These are phyloP conservation scores for Sebastes hubbsi DNA, from an alignment of 2,797 vertebrate species.

Conservation along the genomic window DNA sequence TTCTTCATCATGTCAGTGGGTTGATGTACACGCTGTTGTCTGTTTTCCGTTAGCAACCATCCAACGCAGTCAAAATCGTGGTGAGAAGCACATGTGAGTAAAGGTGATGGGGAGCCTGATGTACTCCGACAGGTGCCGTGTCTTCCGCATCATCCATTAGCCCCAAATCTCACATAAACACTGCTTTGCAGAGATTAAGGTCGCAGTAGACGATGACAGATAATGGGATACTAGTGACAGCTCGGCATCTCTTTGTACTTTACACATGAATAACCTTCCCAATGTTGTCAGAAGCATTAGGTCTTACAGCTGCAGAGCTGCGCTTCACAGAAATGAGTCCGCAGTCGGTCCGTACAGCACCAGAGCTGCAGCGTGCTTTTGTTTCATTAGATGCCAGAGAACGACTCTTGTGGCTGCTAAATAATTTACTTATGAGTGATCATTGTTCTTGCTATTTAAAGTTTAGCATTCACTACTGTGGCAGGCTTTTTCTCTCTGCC, in stretches of 20 bases:
- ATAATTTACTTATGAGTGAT: background rate
- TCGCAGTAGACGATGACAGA: conserved; percentile 31
- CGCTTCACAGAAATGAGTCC: background rate
- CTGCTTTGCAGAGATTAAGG: conserved; percentile 28
- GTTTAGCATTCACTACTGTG: background rate
- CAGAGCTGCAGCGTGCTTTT: background rate
- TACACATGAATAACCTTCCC: conserved; percentile 51
- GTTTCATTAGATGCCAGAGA: background rate
- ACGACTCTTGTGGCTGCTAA: background rate
- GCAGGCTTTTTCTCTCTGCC: background rate
- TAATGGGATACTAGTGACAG: conserved; percentile 60
- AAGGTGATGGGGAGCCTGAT: conserved; percentile 38
- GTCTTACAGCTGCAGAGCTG: conserved; percentile 22
- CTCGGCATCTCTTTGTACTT: conserved; percentile 59
- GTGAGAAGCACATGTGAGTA: conserved; percentile 2
- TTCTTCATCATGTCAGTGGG: background rate
- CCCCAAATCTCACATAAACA: conserved; percentile 3
- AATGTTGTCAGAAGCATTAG: conserved; percentile 46
- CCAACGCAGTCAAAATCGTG: background rate
- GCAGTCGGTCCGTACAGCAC: background rate
- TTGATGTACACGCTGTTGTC: background rate
- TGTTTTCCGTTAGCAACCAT: background rate
- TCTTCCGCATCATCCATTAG: conserved; percentile 45
- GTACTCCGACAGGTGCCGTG: conserved; percentile 27
- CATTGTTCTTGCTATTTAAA: background rate